Evolutionary conservation across 1,140 invertebrate genomes (phyloP), one percentile per base, ranked within the genome.

Genomic region (Ostrea edulis): DNA sequence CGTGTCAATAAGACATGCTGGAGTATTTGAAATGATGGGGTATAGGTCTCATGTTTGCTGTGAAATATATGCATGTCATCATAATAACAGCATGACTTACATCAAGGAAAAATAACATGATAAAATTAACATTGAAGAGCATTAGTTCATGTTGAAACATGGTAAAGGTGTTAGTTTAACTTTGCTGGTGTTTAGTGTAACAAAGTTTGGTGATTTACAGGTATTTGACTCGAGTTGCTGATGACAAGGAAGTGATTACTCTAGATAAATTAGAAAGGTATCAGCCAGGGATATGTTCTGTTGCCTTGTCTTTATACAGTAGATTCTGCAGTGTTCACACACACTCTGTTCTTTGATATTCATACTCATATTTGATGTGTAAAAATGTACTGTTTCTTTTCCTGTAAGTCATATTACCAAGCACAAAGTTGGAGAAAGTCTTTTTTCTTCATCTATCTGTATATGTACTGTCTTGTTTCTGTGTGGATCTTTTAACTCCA

Each of bases 241-340:
- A 77, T 29, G 29, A 25, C 68, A 77, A 77, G 68, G 68, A 77
- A 77, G 68, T 77, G 22, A 25, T 77, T 29, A 77, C 68, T 29
- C 29, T 77, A 29, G 68, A 77, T 77, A 77, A 77, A 25, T 35
- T 77, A 77, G 25, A 14, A 77, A 77, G 68, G 68, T 77, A 77
- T 77, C 22, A 77, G 68, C 12, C 68, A 77, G 25, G 68, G 68
- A 77, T 3, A 77, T 77, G 11, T 77, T 35, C 68, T 77, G 29
- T 77, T 22, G 8, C 68, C 68, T 29, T 77, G 68, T 17, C 22
- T 77, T 29, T 77, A 25, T 29, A 77, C 14, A 77, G 35, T 25
- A 68, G n/a, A 68, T 77, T 7, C 22, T 77, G 68, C 68, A 29
- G 68, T 77, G 68, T 77, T 77, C 55, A 62, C 55, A 58, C 11